phyloP scores from a whole-genome alignment of 2,888 invertebrate species.

The Eulithis prunata region DNA sequence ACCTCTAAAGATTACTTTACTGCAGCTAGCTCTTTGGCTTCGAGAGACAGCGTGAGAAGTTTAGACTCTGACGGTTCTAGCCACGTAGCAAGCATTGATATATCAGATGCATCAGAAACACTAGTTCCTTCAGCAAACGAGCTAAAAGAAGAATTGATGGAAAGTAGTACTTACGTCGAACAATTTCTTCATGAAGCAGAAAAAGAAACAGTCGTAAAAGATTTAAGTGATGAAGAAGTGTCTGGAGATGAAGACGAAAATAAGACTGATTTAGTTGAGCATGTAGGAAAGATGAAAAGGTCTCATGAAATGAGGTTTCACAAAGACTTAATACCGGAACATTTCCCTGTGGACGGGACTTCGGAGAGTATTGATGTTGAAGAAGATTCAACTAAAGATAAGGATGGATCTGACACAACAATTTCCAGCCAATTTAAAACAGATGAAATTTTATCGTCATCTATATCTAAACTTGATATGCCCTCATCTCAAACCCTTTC shows the following conservation, averaged over 20 bases:
- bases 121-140: constrained; percentile 95
- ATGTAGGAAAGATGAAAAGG: constrained; percentile 91
- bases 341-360: constrained; percentile 69
- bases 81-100: constrained; percentile 94
- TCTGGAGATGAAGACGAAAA: constrained; percentile 85
- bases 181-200: constrained; percentile 77
- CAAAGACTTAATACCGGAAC: constrained; percentile 79
- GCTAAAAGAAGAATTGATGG: constrained; percentile 89
- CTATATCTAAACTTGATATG: constrained; percentile 75
- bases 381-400: constrained; percentile 72
- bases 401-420: constrained; percentile 74
- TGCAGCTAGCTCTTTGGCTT: constrained; percentile 94
- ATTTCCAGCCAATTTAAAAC: constrained; percentile 78
- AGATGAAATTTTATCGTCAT: constrained; percentile 73
- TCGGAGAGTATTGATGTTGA: constrained; percentile 76
- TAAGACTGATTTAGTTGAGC: constrained; percentile 78
- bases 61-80: constrained; percentile 95
- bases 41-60: constrained; percentile 95
- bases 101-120: constrained; percentile 96
- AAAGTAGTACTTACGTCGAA: constrained; percentile 85
- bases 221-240: constrained; percentile 79
- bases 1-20: constrained; percentile 94
- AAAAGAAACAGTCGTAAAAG: constrained; percentile 61
- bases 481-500: constrained; percentile 66
- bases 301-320: constrained; percentile 96